phyloP scores from a whole-genome alignment of 2,888 invertebrate genomes.

The Lagria hirta region DNA sequence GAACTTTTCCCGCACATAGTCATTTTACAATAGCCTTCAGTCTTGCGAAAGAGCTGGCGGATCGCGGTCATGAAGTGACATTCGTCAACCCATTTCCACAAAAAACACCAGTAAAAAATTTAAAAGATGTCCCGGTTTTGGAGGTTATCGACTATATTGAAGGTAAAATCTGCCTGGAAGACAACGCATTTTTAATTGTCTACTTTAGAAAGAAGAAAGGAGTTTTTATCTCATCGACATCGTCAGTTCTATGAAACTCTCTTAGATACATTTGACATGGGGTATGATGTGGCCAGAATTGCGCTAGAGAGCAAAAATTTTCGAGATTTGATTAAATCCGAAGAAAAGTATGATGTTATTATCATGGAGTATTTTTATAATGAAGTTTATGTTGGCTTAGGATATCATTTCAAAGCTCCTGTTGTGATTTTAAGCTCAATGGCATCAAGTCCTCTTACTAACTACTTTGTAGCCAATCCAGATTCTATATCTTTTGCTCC shows the following conservation, averaged over 20 bases:
- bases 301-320: conserved; percentile 31
- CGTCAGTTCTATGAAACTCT: conserved; percentile 1
- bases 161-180: conserved; percentile 26
- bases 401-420: conserved; percentile 36
- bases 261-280: conserved; percentile 1
- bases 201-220: conserved; percentile 3
- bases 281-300: too few relatives aligned
- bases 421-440: conserved; percentile 32
- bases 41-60: conserved; percentile 43
- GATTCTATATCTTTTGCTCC: conserved; percentile 31
- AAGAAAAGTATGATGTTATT: conserved; percentile 37
- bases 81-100: conserved; percentile 44
- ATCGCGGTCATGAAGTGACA: conserved; percentile 54
- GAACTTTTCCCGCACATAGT: conserved; percentile 21
- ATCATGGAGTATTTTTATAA: conserved; percentile 39
- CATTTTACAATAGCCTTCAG: conserved; percentile 35
- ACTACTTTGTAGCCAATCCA: conserved; percentile 40
- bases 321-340: conserved; percentile 33
- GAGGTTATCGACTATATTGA: conserved; percentile 17
- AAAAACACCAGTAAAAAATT: conserved; percentile 52
- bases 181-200: too few relatives aligned
- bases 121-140: conserved; percentile 43
- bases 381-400: conserved; percentile 36
- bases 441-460: conserved; percentile 32
- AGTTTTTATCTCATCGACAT: too few relatives aligned